These are phyloP conservation scores for Conops quadrifasciatus DNA, from an alignment of 2,888 invertebrate genomes.

Conservation along the genomic window DNA sequence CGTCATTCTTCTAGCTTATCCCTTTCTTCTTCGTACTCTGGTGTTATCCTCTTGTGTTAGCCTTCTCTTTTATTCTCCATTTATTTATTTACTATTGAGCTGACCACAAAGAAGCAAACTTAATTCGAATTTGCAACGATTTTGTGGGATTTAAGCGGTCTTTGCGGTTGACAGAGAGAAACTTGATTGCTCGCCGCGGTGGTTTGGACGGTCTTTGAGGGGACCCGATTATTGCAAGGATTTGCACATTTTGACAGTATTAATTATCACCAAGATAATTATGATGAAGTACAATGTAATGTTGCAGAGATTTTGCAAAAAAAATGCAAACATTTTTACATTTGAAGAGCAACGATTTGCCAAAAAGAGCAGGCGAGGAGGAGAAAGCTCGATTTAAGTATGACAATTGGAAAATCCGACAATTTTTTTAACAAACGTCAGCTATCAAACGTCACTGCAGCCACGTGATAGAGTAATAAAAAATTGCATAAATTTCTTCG, in stretches of 20 bases:
- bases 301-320: not conserved
- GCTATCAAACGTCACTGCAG: no score
- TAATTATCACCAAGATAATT: not conserved
- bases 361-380: no score
- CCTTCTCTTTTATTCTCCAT: not conserved
- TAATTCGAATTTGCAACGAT: constrained; percentile 16
- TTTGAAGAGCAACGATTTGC: no score
- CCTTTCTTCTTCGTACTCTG: not conserved
- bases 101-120: constrained; percentile 20
- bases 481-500: no score
- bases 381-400: no score
- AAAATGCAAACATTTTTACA: no score
- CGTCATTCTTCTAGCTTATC: not conserved
- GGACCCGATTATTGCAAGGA: not conserved
- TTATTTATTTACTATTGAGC: not conserved
- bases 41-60: not conserved
- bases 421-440: no score
- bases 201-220: not conserved
- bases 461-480: no score
- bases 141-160: constrained; percentile 21
- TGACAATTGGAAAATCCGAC: no score
- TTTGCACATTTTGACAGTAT: not conserved
- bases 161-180: constrained; percentile 9
- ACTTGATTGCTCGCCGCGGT: no score
- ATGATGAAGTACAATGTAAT: not conserved